A percentile compares a stretch with the other conserved stretches of the same genome.
Conservation (phyloP, 2,888 invertebrate genomes). For the Lasioglossum morio region DNA sequence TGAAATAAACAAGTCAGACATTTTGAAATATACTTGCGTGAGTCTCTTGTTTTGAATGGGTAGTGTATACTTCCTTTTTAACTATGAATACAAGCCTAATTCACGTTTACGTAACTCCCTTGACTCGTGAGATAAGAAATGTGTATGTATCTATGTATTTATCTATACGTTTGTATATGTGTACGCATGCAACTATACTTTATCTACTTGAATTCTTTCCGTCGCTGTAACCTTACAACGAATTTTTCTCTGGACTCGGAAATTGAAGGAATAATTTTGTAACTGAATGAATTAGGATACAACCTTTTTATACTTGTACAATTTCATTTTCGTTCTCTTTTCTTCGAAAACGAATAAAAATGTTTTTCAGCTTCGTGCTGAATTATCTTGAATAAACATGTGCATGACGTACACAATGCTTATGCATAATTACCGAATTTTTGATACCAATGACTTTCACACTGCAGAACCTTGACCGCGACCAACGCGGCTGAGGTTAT, state of each 20-base stretch:
- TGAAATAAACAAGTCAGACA: background rate
- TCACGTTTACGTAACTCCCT: conserved; percentile 42
- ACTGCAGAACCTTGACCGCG: conserved; percentile 46
- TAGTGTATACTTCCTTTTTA: background rate
- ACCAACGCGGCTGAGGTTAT: conserved; percentile 31
- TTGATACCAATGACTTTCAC: conserved; percentile 20
- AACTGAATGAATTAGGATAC: background rate
- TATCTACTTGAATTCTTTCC: background rate
- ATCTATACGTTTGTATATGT: background rate
- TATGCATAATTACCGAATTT: conserved; percentile 1
- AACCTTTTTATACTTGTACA: background rate
- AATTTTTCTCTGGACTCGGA: background rate
- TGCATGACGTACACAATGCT: background rate
- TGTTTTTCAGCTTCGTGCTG: background rate
- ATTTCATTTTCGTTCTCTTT: background rate
- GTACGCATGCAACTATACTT: background rate
- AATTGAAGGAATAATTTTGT: background rate
- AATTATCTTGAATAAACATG: background rate
- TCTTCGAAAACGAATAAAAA: background rate
- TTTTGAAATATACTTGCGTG: background rate
- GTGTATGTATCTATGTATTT: background rate
- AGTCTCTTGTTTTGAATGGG: background rate
- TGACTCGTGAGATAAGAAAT: conserved; percentile 25
- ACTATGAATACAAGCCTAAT: conserved; percentile 8
- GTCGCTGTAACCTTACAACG: background rate